Percentiles rank a stretch among this genome's conserved stretches.
Conservation (phyloP, 2,113 vertebrate species). For the Sinosuthora webbiana region DNA sequence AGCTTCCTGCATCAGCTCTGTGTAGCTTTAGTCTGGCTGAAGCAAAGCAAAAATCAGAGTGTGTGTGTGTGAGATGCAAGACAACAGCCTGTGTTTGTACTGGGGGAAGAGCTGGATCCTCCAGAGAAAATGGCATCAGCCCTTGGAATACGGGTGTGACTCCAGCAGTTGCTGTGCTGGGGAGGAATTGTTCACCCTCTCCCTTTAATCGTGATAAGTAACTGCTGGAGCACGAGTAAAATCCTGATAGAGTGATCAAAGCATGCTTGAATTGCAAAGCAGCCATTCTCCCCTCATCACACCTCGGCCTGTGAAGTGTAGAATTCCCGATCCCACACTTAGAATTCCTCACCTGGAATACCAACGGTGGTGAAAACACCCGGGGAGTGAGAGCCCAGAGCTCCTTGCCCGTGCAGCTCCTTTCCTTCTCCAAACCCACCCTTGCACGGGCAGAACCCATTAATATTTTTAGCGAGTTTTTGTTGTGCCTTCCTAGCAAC, state of each 20-base stretch:
- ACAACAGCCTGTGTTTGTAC: fast-evolving
- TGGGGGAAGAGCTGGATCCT: background rate
- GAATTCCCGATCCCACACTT: background rate
- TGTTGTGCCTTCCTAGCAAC: background rate
- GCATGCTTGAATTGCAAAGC: background rate
- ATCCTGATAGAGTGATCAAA: background rate
- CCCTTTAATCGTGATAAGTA: background rate
- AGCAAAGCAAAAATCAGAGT: background rate
- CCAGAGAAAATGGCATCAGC: background rate
- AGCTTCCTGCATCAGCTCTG: background rate
- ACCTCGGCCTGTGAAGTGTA: background rate
- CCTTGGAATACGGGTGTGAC: background rate
- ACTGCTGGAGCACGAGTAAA: background rate
- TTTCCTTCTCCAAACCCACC: background rate
- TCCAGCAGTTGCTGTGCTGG: background rate
- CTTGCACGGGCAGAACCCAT: background rate
- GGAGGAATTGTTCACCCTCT: background rate
- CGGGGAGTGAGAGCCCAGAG: fast-evolving
- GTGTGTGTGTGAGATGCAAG: fast-evolving
- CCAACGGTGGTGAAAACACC: background rate
- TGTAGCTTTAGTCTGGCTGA: background rate
- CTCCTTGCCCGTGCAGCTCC: background rate
- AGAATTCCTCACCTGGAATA: background rate
- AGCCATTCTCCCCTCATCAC: fast-evolving
- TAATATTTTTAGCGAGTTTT: background rate